Conservation (phyloP, 2,797 vertebrate species). For the Anomalospiza imberbis region DNA sequence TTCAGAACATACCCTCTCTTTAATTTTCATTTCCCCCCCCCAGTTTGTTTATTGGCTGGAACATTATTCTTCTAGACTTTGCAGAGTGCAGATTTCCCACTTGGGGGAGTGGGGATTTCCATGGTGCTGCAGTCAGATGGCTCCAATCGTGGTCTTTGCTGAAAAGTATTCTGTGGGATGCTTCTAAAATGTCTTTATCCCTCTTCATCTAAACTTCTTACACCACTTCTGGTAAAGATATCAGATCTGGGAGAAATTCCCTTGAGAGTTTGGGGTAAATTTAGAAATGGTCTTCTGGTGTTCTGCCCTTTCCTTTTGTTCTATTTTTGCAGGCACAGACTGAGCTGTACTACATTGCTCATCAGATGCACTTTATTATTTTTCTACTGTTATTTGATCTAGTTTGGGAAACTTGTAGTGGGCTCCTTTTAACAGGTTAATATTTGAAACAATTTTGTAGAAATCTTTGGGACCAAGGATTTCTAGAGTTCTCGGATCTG, state of each 20-base stretch:
- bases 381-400: not conserved
- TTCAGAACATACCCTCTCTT: not conserved
- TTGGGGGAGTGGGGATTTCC: not conserved
- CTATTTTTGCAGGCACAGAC: not conserved
- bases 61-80: not conserved
- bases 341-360: not conserved
- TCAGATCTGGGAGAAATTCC: not conserved
- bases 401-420: not conserved
- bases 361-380: not conserved
- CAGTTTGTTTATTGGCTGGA: not conserved
- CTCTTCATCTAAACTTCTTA: not conserved
- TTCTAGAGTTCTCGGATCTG: not conserved
- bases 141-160: not conserved
- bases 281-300: not conserved
- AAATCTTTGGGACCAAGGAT: not conserved
- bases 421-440: not conserved
- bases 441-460: not conserved
- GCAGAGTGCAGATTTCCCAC: not conserved
- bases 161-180: not conserved
- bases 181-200: not conserved
- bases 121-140: not conserved
- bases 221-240: not conserved
- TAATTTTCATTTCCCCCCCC: fast-evolving
- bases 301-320: not conserved
- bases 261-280: not conserved